Evolutionary conservation across 2,113 vertebrate genomes (phyloP).

Genomic region (Otus sunia): DNA sequence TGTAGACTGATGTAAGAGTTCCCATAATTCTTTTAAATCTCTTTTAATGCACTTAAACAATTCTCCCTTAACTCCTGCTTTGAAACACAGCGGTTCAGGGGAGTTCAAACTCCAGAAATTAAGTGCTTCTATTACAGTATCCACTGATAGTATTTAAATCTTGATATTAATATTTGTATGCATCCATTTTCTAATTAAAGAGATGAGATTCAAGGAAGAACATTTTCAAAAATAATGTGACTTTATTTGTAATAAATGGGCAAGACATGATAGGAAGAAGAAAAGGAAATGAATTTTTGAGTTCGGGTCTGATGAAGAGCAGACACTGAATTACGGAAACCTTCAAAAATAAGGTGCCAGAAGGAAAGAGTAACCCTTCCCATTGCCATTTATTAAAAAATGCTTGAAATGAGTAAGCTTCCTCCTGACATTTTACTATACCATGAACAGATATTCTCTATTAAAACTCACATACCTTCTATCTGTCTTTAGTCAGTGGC

Average conservation of each 20-base stretch:
- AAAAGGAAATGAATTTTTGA: background rate
- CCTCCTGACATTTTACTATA: background rate
- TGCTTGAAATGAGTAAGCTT: background rate
- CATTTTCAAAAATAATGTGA: background rate
- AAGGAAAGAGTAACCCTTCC: background rate
- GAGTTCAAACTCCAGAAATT: background rate
- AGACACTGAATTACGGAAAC: background rate
- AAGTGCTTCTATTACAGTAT: background rate
- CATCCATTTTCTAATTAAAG: background rate
- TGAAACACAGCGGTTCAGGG: background rate
- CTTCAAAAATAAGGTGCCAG: background rate
- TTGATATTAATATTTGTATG: background rate
- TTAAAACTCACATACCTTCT: background rate
- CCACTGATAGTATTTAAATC: background rate
- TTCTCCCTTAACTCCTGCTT: background rate
- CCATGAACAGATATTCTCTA: background rate
- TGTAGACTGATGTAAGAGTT: background rate
- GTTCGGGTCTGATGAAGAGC: background rate
- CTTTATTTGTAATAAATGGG: background rate
- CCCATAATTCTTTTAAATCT: background rate
- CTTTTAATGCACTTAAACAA: background rate
- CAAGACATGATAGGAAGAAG: background rate
- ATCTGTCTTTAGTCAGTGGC: background rate
- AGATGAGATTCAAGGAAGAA: background rate
- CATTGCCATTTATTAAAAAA: background rate